Percentiles rank a stretch among this genome's conserved stretches.
phyloP scores from a whole-genome alignment of 2,113 vertebrate species.

The Elanoides forficatus region DNA sequence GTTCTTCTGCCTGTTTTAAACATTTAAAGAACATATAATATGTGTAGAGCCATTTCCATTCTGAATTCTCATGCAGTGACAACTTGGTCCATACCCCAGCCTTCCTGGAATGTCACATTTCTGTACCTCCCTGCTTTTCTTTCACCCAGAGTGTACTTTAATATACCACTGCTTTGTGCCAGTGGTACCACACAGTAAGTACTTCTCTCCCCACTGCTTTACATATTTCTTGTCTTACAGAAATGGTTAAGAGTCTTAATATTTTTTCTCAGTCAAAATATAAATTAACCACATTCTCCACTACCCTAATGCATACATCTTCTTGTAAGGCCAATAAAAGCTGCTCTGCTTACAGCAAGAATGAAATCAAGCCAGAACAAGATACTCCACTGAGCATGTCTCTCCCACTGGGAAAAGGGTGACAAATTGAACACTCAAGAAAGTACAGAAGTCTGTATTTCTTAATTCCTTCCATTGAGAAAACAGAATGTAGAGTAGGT shows the following conservation, averaged over 20 bases:
- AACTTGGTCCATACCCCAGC: background rate
- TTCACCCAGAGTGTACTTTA: background rate
- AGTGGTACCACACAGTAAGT: rapidly evolving
- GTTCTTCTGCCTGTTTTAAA: background rate
- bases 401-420: background rate
- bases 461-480: background rate
- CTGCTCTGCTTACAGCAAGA: background rate
- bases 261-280: background rate
- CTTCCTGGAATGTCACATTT: background rate
- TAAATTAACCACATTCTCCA: background rate
- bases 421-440: background rate
- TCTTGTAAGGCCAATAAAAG: background rate
- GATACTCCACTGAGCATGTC: background rate
- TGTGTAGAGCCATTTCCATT: background rate
- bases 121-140: background rate
- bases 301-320: background rate
- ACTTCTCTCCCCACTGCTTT: background rate
- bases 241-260: background rate
- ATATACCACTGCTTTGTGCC: background rate
- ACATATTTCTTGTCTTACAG: background rate
- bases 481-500: background rate
- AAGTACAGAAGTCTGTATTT: background rate
- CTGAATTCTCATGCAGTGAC: background rate
- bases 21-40: background rate
- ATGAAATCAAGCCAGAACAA: background rate